Evolutionary conservation across 2,113 vertebrate genomes (phyloP).

Genomic region (Peucedramus taeniatus): DNA sequence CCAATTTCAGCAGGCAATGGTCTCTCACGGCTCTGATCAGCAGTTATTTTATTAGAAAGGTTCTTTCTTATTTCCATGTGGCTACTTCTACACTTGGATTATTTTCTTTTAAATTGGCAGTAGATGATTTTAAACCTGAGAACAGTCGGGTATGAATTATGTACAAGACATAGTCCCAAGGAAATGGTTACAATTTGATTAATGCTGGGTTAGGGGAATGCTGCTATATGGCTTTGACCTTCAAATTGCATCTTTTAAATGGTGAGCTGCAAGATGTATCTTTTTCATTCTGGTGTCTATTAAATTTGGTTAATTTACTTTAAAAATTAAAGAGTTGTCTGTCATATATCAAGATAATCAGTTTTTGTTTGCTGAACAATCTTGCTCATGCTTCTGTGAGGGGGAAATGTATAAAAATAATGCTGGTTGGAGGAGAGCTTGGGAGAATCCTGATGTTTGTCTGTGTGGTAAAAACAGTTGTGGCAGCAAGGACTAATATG

Average conservation of each 20-base stretch:
- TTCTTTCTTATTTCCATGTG: neutral
- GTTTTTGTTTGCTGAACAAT: neutral
- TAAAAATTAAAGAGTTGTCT: constrained; percentile 3
- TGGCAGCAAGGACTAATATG: neutral
- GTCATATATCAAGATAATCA: neutral
- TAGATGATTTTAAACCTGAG: neutral
- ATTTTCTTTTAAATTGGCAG: neutral
- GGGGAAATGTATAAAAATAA: neutral
- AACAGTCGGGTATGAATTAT: constrained; percentile 7
- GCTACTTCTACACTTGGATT: neutral
- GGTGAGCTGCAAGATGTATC: neutral
- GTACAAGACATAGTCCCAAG: constrained; percentile 4
- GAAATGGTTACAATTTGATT: constrained; percentile 42
- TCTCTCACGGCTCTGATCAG: neutral
- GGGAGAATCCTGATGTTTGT: neutral
- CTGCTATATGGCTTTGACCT: constrained; percentile 30
- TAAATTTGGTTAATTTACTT: constrained; percentile 35
- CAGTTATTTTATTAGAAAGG: neutral
- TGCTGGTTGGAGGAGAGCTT: neutral
- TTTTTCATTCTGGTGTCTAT: neutral
- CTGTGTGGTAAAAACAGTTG: neutral
- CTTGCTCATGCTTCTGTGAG: neutral
- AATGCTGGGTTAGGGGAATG: neutral
- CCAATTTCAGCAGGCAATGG: neutral
- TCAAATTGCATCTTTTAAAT: constrained; percentile 4